Percentiles rank a stretch among this genome's conserved stretches.
Evolutionary conservation across 2,888 invertebrate species (phyloP).

Genomic region (Blastobasis lacticolella): DNA sequence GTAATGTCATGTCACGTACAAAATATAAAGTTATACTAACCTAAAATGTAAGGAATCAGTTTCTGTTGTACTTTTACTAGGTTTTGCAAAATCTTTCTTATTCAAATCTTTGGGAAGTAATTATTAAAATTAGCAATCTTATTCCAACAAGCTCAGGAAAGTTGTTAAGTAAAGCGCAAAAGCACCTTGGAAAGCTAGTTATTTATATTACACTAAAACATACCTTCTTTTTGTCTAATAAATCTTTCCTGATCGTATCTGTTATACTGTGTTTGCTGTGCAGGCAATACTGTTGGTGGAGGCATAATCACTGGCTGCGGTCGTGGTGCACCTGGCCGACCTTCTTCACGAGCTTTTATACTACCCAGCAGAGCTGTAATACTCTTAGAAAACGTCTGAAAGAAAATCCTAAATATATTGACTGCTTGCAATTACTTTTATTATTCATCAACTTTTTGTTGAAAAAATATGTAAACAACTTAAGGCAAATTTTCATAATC

Average conservation of each 20-base stretch:
- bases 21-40: too few relatives aligned
- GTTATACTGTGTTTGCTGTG: slow-evolving; percentile 90
- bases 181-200: neutral
- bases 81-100: too few relatives aligned
- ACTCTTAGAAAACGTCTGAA: slow-evolving; percentile 91
- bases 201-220: neutral
- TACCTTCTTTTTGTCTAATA: slow-evolving; percentile 91
- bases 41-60: too few relatives aligned
- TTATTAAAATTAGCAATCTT: neutral
- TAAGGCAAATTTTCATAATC: too few relatives aligned
- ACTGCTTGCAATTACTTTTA: too few relatives aligned
- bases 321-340: slow-evolving; percentile 71
- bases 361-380: slow-evolving; percentile 93
- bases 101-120: neutral
- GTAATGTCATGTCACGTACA: too few relatives aligned
- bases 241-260: slow-evolving; percentile 99
- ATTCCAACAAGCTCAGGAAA: slow-evolving; percentile 3
- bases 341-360: slow-evolving; percentile 95
- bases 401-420: slow-evolving; percentile 13
- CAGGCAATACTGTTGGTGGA: slow-evolving; percentile 78
- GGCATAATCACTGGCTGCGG: slow-evolving; percentile 75
- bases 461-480: too few relatives aligned
- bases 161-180: neutral
- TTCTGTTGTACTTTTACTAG: too few relatives aligned
- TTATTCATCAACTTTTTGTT: too few relatives aligned